Conservation (phyloP, 2,888 invertebrate genomes). For the Allygus modestus region DNA sequence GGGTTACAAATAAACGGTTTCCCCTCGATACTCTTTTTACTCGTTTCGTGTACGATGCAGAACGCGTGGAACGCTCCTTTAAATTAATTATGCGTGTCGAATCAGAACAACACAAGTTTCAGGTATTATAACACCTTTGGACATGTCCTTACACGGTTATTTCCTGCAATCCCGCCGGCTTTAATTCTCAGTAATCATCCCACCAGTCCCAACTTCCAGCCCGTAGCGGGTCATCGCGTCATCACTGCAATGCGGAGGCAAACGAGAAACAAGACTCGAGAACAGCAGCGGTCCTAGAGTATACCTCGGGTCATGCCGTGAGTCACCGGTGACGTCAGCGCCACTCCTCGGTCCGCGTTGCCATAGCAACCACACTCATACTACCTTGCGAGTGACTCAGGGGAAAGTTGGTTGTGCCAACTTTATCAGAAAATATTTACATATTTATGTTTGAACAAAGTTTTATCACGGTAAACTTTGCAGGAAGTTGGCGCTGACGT, state of each 20-base stretch:
- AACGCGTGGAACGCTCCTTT: too few relatives aligned
- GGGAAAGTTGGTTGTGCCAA: conserved; percentile 30
- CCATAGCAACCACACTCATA: conserved; percentile 5
- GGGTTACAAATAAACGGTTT: too few relatives aligned
- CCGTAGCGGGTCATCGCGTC: not conserved
- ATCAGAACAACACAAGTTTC: too few relatives aligned
- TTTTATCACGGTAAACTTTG: not conserved
- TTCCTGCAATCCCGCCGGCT: too few relatives aligned
- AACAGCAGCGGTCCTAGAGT: conserved; percentile 2
- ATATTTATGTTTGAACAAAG: not conserved
- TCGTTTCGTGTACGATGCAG: too few relatives aligned
- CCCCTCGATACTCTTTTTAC: too few relatives aligned
- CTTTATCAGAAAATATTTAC: not conserved
- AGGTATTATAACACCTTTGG: too few relatives aligned
- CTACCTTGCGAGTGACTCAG: conserved; percentile 12
- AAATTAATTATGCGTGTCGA: too few relatives aligned
- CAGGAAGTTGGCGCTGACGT: not conserved
- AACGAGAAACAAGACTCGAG: not conserved
- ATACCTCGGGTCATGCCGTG: not conserved
- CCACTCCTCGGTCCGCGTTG: not conserved
- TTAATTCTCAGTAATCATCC: too few relatives aligned
- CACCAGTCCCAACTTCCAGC: not conserved
- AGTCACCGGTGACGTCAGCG: conserved; percentile 14
- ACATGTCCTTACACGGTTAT: too few relatives aligned
- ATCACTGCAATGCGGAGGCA: not conserved